Evolutionary conservation across 2,888 invertebrate genomes (phyloP), one percentile per base, ranked within the genome.

Genomic region (Tolmerus cingulatus): DNA sequence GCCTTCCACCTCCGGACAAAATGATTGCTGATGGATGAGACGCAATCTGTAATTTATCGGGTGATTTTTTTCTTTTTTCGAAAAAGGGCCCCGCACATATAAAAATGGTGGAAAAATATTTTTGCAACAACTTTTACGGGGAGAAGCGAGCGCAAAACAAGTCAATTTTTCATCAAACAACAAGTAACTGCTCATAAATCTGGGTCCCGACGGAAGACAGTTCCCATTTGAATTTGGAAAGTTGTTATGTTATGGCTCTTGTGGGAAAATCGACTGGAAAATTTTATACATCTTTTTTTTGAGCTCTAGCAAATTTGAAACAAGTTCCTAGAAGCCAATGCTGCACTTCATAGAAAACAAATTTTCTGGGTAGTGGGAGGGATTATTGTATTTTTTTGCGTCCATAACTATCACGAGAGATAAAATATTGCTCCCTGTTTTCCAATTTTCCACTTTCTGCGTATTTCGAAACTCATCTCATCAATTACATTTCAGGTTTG

Each of bases 31-130:
- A 88, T 88, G 78, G 84, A 88, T 87, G 87, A 87, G 79, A 74
- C 74, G 74, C 87, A 86, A 88, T 88, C 79, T 74, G 87, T 86
- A 87, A 88, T 88, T 88, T 88, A 88, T 88, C 85, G 88, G 66
- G 19, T 77, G 66, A 84, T 51, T 55, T 87, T 86, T 55, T 79
- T 78, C 12, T 19, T 55, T 55, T n/a, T 27, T 12, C 12, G 7
- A 8, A 23, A 66, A 19, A 66, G 66, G 66, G 27, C 23, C 51
- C 51, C 66, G 23, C 19, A 23, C 19, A n/a, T 8, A 55, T 19
- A 66, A 66, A 66, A 66, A 27, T 27, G 1, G 27, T 2, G 66
- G 66, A 46, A 82, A 40, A 86, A 37, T 34, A 66, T 84, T 37
- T 84, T 84, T 66, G 66, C 82, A 57, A 84, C 66, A 84, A 84